phyloP scores from a whole-genome alignment of 2,888 invertebrate genomes.

The Seladonia tumulorum region DNA sequence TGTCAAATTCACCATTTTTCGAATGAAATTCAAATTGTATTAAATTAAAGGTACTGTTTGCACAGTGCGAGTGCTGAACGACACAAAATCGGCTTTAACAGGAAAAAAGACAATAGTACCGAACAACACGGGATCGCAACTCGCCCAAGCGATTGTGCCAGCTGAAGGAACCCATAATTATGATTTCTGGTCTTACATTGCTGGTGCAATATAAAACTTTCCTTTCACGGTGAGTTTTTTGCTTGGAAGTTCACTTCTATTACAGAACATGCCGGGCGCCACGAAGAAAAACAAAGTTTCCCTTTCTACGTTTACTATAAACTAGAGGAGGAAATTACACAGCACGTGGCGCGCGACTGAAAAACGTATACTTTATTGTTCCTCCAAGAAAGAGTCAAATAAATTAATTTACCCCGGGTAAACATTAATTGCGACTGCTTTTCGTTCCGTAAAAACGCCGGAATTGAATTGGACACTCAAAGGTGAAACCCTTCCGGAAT shows the following conservation, averaged over 20 bases:
- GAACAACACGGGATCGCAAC: background rate
- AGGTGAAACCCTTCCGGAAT: background rate
- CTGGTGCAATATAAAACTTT: constrained; percentile 61
- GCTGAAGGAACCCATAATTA: constrained; percentile 54
- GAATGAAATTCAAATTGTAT: background rate
- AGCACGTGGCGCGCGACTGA: constrained; percentile 26
- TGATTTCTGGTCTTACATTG: constrained; percentile 57
- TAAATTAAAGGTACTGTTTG: background rate
- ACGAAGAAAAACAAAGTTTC: constrained; percentile 59
- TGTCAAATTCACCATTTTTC: background rate
- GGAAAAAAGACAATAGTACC: background rate
- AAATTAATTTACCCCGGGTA: constrained; percentile 44
- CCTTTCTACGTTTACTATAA: constrained; percentile 61
- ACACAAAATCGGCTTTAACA: background rate
- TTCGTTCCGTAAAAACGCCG: constrained; percentile 5
- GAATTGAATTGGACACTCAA: constrained; percentile 24
- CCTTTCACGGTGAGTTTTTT: constrained; percentile 52
- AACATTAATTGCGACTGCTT: constrained; percentile 53
- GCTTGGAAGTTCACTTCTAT: constrained; percentile 59
- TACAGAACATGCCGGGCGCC: constrained; percentile 46
- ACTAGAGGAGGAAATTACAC: constrained; percentile 52
- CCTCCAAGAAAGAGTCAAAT: constrained; percentile 32
- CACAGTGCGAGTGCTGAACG: background rate
- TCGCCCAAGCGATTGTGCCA: background rate
- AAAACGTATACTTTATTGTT: constrained; percentile 49